Base-by-base conservation (phyloP, 1,140 invertebrate species). In the Drosophila yakuba region DNA sequence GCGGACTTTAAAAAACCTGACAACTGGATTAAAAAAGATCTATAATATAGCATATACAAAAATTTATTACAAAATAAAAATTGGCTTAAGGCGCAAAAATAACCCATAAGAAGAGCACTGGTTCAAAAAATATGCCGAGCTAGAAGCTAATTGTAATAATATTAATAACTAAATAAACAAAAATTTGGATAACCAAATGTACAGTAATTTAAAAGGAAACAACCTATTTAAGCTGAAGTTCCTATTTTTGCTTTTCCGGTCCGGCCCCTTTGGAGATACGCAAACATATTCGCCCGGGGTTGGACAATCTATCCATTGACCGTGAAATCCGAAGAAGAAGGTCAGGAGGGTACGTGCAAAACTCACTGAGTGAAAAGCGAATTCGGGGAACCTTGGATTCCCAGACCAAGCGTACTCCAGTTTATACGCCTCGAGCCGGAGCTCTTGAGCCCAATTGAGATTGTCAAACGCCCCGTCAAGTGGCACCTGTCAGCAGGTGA, bases 381-480 rank as follows among this genome's bases (percentile, higher is more conserved):
- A 47, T 50, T 71, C 38, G 35, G 41, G 64, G 43, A 72, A 78
- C 74, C 75, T 78, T 78, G 66, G 41, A 28, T 60, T 2, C 25
- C 60, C 60, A 15, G 17, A 10, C 50, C 32, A 78, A 45, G 61
- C 61, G 67, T 89, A 84, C 83, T 88, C 83, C 76, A 83, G 80
- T 88, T 88, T 79, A 44, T 51, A 79, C 66, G 82, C 68, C 73
- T 59, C 52, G 57, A 80, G 38, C 73, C 76, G 80, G 67, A 74
- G 60, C 74, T 74, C 74, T 77, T 6, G 62, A 83, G 73, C 64
- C 64, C 84, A 66, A 88, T 88, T 84, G 80, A 89, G 72, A 84
- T 88, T 88, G 84, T 88, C 84, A 89, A 88, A 88, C 85, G 85
- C 84, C 84, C 68, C 64, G 74, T 77, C 63, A 80, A 85, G 77